Evolutionary conservation across 1,140 invertebrate genomes (phyloP).

Genomic region (Phortica variegata): DNA sequence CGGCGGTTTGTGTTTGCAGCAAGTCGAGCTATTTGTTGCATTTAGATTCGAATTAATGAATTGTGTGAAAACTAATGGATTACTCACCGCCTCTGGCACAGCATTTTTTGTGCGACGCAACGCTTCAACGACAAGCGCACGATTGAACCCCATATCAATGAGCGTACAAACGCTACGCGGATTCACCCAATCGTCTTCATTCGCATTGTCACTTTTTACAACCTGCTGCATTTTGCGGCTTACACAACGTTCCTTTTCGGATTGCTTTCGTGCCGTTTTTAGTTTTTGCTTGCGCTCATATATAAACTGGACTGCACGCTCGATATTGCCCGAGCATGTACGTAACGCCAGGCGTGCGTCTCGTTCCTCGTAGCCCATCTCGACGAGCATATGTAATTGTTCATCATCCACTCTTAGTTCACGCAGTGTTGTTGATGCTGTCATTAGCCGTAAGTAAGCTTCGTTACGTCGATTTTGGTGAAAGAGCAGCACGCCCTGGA

Average conservation of each 20-base stretch:
- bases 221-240: constrained; percentile 49
- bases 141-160: constrained; percentile 68
- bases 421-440: constrained; percentile 64
- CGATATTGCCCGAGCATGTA: constrained; percentile 63
- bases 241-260: constrained; percentile 59
- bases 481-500: constrained; percentile 76
- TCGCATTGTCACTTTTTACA: constrained; percentile 3
- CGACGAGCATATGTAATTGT: constrained; percentile 60
- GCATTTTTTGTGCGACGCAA: constrained; percentile 69
- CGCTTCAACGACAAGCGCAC: constrained; percentile 61
- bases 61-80: background rate
- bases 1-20: constrained; percentile 29
- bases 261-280: constrained; percentile 59
- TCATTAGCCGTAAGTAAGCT: constrained; percentile 62
- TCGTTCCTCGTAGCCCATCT: constrained; percentile 64
- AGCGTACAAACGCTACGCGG: constrained; percentile 60
- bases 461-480: constrained; percentile 69
- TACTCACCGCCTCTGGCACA: no score
- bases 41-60: constrained; percentile 6
- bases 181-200: constrained; percentile 41
- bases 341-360: constrained; percentile 69
- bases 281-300: constrained; percentile 61
- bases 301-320: constrained; percentile 67
- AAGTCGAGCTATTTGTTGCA: no score
- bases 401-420: constrained; percentile 65